These are phyloP conservation scores for Gymnocephalus cernua DNA, from an alignment of 2,113 vertebrate genomes.

Conservation along the genomic window DNA sequence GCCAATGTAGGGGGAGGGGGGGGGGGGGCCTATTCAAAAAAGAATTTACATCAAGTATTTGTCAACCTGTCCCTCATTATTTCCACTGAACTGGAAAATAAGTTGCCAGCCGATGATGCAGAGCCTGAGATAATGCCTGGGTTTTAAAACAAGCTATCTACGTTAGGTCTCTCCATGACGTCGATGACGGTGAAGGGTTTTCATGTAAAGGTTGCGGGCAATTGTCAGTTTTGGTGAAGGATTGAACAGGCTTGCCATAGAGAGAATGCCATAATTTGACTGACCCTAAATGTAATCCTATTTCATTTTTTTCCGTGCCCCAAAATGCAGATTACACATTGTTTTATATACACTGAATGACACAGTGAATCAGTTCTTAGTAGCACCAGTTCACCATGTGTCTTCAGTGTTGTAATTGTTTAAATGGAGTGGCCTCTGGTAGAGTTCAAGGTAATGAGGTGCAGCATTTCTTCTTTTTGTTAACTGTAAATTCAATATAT, in stretches of 20 bases:
- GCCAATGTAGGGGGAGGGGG: constrained; percentile 50
- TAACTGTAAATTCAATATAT: constrained; percentile 13
- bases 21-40: constrained; percentile 62
- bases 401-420: constrained; percentile 31
- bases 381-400: constrained; percentile 24
- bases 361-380: constrained; percentile 38
- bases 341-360: constrained; percentile 52
- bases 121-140: constrained; percentile 69
- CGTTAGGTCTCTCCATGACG: constrained; percentile 69
- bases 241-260: constrained; percentile 43
- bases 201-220: constrained; percentile 51
- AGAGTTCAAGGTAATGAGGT: constrained; percentile 27
- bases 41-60: constrained; percentile 77
- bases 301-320: constrained; percentile 59
- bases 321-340: constrained; percentile 52
- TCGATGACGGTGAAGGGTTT: constrained; percentile 63
- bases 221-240: constrained; percentile 57
- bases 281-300: constrained; percentile 60
- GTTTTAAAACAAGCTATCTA: constrained; percentile 77
- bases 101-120: constrained; percentile 76
- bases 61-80: constrained; percentile 78
- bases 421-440: constrained; percentile 30
- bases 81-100: constrained; percentile 86
- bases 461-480: constrained; percentile 43
- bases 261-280: constrained; percentile 53